Evolutionary conservation across 2,113 vertebrate species (phyloP).

Genomic region (Pseudois nayaur): DNA sequence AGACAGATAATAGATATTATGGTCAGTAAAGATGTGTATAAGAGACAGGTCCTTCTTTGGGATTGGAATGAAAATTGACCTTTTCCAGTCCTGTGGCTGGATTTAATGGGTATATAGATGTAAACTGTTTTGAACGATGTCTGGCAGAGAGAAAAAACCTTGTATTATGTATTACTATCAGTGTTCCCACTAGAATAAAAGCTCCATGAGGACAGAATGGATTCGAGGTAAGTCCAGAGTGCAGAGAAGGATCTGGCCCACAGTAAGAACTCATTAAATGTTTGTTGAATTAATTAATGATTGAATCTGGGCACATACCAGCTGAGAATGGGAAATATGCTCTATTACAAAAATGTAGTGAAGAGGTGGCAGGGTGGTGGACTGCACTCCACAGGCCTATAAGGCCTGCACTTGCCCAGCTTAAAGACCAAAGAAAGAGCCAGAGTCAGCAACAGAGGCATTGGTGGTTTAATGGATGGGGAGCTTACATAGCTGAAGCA

Average conservation of each 20-base stretch:
- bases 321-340: neutral
- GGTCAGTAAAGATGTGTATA: too few species aligned
- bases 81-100: neutral
- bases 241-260: neutral
- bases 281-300: neutral
- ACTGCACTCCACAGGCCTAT: neutral
- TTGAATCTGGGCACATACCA: neutral
- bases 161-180: neutral
- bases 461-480: neutral
- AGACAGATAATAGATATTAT: too few species aligned
- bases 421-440: neutral
- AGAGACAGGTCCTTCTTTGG: too few species aligned
- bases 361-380: neutral
- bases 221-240: neutral
- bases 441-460: neutral
- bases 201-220: neutral
- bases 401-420: neutral
- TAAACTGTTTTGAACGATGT: neutral
- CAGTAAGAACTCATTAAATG: neutral
- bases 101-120: neutral
- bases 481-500: neutral
- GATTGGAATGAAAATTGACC: neutral
- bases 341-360: neutral
- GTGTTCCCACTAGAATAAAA: neutral
- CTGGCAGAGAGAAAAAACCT: neutral